A percentile compares a stretch with the other conserved stretches of the same genome.
These are phyloP conservation scores for Anhinga rufa DNA, from an alignment of 2,113 vertebrate species.

Conservation along the genomic window DNA sequence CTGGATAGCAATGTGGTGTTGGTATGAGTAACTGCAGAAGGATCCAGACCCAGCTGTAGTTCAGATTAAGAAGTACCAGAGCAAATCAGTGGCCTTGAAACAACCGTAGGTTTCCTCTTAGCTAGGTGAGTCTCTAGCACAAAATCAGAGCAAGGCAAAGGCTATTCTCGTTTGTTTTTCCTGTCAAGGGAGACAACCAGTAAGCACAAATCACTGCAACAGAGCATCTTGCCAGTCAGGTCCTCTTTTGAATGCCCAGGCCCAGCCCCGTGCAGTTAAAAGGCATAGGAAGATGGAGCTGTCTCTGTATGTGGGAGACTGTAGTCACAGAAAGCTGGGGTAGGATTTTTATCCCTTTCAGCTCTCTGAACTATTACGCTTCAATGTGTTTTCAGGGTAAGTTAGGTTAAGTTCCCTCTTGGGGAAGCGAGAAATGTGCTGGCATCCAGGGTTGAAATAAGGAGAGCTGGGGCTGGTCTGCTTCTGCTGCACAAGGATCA, in stretches of 20 bases:
- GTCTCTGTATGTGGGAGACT: not conserved
- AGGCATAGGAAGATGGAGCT: not conserved
- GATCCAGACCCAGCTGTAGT: not conserved
- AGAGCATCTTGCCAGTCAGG: not conserved
- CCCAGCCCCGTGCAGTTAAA: not conserved
- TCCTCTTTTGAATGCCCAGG: not conserved
- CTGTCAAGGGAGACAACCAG: not conserved
- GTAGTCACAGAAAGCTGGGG: not conserved
- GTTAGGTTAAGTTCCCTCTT: conserved; percentile 25
- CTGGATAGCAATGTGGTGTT: not conserved
- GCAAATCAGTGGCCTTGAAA: not conserved
- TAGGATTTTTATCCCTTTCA: not conserved
- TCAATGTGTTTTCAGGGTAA: conserved; percentile 33
- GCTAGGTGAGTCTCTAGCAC: not conserved
- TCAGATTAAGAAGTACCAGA: not conserved
- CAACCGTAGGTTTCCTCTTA: not conserved
- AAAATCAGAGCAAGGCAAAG: not conserved
- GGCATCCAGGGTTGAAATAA: not conserved
- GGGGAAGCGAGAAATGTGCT: not conserved
- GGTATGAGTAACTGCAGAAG: not conserved
- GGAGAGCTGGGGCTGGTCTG: not conserved
- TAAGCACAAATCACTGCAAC: not conserved
- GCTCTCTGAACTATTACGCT: not conserved
- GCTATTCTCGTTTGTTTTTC: not conserved
- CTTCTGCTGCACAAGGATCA: not conserved